Percentiles rank a stretch among this genome's conserved stretches.
Evolutionary conservation across 53 echinoderm and acorn worm species (phyloP).

Genomic region (Mesocentrotus franciscanus): DNA sequence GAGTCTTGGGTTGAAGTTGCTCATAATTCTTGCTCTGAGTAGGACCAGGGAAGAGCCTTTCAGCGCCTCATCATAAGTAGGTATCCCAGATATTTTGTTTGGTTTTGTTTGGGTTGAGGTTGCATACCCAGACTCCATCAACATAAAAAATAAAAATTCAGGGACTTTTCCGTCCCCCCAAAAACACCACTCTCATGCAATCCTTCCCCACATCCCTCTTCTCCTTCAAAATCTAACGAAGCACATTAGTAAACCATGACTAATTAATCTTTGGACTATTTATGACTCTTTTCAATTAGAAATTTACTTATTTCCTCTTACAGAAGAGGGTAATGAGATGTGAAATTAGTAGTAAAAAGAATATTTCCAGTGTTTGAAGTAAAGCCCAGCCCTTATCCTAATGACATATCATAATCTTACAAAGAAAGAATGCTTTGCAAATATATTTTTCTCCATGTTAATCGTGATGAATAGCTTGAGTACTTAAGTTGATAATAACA

Average conservation of each 20-base stretch:
- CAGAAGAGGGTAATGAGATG: neutral
- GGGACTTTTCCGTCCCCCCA: neutral
- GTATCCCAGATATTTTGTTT: conserved; percentile 53
- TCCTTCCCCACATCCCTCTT: neutral
- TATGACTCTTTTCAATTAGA: neutral
- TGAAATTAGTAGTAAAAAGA: neutral
- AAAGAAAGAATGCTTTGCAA: neutral
- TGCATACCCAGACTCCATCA: conserved; percentile 9
- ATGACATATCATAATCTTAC: neutral
- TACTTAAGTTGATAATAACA: too few relatives aligned
- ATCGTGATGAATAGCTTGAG: too few relatives aligned
- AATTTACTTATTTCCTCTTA: neutral
- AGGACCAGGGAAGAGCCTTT: neutral
- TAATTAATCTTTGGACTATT: neutral
- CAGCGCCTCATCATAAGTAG: conserved; percentile 52
- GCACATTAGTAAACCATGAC: neutral
- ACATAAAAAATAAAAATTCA: conserved; percentile 41
- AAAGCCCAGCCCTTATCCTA: neutral
- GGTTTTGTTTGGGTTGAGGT: conserved; percentile 59
- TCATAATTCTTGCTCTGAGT: neutral
- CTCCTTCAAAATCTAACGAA: neutral
- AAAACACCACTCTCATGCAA: neutral
- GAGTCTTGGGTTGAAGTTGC: neutral
- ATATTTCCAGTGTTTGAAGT: neutral
- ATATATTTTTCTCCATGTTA: neutral